A percentile compares a stretch with the other conserved stretches of the same genome.
These are phyloP conservation scores for Orchesella flavescens DNA, from an alignment of 2,888 invertebrate genomes.

Conservation along the genomic window DNA sequence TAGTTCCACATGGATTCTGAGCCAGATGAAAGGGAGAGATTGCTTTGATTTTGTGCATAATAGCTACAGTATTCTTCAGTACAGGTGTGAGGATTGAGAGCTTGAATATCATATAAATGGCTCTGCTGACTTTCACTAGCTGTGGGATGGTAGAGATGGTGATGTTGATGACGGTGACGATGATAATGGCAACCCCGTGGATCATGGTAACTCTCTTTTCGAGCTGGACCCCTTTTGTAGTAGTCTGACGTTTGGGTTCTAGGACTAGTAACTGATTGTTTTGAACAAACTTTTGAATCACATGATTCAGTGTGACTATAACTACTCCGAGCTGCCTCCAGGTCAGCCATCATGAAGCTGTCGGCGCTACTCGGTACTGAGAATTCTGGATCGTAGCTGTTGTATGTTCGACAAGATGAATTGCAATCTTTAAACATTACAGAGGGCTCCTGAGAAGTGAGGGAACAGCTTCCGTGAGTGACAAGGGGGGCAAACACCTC, in stretches of 20 bases:
- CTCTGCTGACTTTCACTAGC: constrained; percentile 9
- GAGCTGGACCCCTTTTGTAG: constrained; percentile 20
- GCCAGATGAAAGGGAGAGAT: constrained; percentile 37
- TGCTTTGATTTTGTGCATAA: constrained; percentile 21
- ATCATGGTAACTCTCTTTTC: not conserved
- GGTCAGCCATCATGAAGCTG: constrained; percentile 45
- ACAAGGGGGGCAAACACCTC: constrained; percentile 59
- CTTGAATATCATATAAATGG: not conserved
- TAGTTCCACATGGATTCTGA: constrained; percentile 27
- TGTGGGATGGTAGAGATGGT: constrained; percentile 19
- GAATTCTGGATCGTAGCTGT: constrained; percentile 46
- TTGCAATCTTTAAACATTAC: constrained; percentile 37
- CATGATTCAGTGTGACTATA: constrained; percentile 37
- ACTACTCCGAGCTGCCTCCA: constrained; percentile 52
- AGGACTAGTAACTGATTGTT: constrained; percentile 51
- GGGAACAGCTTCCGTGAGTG: constrained; percentile 46
- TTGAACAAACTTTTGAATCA: constrained; percentile 41
- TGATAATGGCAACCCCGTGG: not conserved
- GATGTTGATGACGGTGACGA: constrained; percentile 5
- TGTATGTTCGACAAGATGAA: constrained; percentile 41
- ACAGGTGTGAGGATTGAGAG: not conserved
- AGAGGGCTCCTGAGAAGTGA: constrained; percentile 39
- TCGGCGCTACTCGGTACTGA: constrained; percentile 30
- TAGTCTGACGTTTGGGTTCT: constrained; percentile 52
- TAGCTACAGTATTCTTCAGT: constrained; percentile 28